A percentile compares a stretch with the other conserved stretches of the same genome.
Conservation (phyloP, 1,140 invertebrate species). For the Aphaenogaster floridana region DNA sequence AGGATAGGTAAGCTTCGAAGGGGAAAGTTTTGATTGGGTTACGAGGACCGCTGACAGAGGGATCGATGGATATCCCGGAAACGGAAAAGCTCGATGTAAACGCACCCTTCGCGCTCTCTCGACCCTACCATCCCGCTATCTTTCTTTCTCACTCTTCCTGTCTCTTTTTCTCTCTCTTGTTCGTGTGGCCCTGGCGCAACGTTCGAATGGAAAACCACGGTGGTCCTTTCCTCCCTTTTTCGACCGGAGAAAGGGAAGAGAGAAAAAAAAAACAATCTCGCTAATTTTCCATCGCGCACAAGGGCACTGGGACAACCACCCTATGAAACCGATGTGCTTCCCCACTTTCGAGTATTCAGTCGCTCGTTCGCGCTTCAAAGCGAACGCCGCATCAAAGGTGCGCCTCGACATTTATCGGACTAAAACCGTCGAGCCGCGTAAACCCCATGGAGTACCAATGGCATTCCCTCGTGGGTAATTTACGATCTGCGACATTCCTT, state of each 20-base stretch:
- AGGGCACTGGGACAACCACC: slow-evolving; percentile 79
- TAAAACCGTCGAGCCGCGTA: slow-evolving; percentile 64
- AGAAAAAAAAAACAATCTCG: slow-evolving; percentile 76
- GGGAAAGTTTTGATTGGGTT: slow-evolving; percentile 77
- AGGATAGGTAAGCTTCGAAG: slow-evolving; percentile 58
- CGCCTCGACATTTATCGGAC: slow-evolving; percentile 65
- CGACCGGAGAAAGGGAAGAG: slow-evolving; percentile 64
- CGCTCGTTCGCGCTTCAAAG: slow-evolving; percentile 65
- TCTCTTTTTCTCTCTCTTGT: slow-evolving; percentile 4
- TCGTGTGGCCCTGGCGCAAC: slow-evolving; percentile 61
- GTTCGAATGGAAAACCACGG: slow-evolving; percentile 64
- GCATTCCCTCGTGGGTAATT: slow-evolving; percentile 59
- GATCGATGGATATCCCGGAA: slow-evolving; percentile 75
- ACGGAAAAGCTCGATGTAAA: slow-evolving; percentile 76
- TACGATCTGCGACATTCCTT: slow-evolving; percentile 56
- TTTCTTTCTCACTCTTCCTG: background rate
- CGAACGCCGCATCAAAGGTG: slow-evolving; percentile 72
- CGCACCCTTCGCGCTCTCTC: slow-evolving; percentile 31
- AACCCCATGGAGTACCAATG: slow-evolving; percentile 47
- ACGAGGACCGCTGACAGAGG: slow-evolving; percentile 72
- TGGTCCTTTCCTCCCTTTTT: slow-evolving; percentile 66
- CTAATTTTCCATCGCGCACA: slow-evolving; percentile 78
- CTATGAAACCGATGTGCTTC: slow-evolving; percentile 72
- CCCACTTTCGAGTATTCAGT: slow-evolving; percentile 67
- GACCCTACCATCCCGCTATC: slow-evolving; percentile 5